Evolutionary conservation across 2,797 vertebrate genomes (phyloP).

Genomic region (Pseudocheirus occidentalis): DNA sequence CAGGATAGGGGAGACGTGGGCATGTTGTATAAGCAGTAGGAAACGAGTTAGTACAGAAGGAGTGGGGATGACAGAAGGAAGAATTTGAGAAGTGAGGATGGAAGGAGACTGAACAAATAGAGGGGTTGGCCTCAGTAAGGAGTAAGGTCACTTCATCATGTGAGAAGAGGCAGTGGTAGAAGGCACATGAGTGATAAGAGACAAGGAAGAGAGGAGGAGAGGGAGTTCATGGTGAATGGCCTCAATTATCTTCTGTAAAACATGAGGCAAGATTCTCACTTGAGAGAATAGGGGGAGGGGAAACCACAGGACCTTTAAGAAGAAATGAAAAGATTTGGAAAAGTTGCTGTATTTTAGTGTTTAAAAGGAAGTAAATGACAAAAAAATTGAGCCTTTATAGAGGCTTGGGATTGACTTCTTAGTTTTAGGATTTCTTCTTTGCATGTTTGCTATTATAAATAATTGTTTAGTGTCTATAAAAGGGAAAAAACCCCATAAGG

Average conservation of each 20-base stretch:
- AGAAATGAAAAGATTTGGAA: neutral
- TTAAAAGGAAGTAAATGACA: neutral
- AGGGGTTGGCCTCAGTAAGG: neutral
- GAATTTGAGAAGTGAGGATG: neutral
- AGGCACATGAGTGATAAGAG: neutral
- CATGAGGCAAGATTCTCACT: neutral
- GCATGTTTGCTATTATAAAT: neutral
- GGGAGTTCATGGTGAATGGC: neutral
- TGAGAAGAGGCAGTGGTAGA: neutral
- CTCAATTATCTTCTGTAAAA: neutral
- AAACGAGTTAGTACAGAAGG: neutral
- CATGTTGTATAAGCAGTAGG: neutral
- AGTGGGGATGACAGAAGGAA: neutral
- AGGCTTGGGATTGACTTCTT: neutral
- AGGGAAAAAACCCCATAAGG: neutral
- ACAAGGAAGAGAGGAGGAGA: neutral
- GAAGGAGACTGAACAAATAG: neutral
- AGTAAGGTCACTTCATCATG: neutral
- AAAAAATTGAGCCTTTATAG: neutral
- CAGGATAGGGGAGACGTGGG: neutral
- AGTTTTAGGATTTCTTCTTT: neutral
- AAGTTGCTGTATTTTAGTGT: neutral
- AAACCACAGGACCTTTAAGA: neutral
- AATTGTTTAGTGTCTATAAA: neutral
- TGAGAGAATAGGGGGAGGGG: neutral